Percentiles rank a stretch among this genome's conserved stretches.
Conservation (phyloP, 2,888 invertebrate species). For the Ophioninae sp. region DNA sequence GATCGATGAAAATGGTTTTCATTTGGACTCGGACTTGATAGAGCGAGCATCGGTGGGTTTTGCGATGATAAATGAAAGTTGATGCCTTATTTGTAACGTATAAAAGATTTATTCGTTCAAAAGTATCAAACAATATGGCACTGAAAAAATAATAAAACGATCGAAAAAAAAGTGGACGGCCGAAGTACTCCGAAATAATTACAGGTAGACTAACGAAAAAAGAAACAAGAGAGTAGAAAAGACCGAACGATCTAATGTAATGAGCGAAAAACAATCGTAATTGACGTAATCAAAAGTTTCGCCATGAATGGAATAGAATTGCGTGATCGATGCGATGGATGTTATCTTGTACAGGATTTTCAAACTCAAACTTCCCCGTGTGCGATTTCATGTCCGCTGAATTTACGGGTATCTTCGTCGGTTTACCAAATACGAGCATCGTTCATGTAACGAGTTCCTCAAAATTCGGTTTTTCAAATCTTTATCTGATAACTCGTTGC, state of each 20-base stretch:
- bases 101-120: conserved; percentile 54
- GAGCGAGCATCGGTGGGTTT: conserved; percentile 9
- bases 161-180: conserved; percentile 18
- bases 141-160: conserved; percentile 34
- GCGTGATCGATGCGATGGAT: conserved; percentile 48
- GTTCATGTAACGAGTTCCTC: neutral
- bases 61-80: conserved; percentile 46
- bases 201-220: conserved; percentile 16
- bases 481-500: neutral
- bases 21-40: conserved; percentile 26
- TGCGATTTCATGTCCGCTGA: conserved; percentile 40
- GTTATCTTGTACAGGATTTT: conserved; percentile 31
- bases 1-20: neutral
- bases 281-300: conserved; percentile 10
- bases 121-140: conserved; percentile 44
- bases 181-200: conserved; percentile 27
- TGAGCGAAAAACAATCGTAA: neutral
- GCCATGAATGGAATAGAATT: conserved; percentile 20
- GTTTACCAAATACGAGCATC: conserved; percentile 11
- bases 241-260: neutral
- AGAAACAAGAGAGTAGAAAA: neutral
- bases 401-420: neutral
- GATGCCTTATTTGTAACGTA: conserved; percentile 41
- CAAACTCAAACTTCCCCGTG: conserved; percentile 19
- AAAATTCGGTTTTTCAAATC: neutral